Base-by-base conservation (phyloP, 2,113 vertebrate species). In the Gymnogyps californianus region DNA sequence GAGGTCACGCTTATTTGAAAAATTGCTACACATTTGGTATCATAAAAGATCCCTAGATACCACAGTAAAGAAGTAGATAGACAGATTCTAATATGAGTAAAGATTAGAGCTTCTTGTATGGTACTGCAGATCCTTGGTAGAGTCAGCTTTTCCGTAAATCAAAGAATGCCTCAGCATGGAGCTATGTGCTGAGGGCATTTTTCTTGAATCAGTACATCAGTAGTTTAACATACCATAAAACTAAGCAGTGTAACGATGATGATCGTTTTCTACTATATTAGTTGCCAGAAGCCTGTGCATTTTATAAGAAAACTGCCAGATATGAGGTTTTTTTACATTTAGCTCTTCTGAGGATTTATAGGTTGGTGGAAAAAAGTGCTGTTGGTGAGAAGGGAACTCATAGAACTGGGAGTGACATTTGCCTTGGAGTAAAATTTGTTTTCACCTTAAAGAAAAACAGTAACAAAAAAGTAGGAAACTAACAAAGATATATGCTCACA, bases 211-310 rank as follows among this genome's bases (percentile, higher is more conserved):
- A 77, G 81, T 66, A 65, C 51, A 89, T 96, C 90, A 72, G 59
- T 84, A 83, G 58, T 69, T 96, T 91, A 97, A 96, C 83, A 92
- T 78, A 69, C 52, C 89, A 89, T 95, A 94, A 83, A 97, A 89
- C 47, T 78, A 93, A 89, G 67, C 55, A 96, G 52, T 94, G 44
- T 85, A 93, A 89, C 0, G 1, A 89, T 65, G 55, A 95, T 36
- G 16, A 85, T 92, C 0, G 49, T 82, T 94, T 96, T 79, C 59
- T 91, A 78, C 83, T 71, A 28, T 94, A 79, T 78, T 78, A 93
- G 83, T 70, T 71, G 67, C 70, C 74, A 93, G 85, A 83, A 92
- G 38, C 67, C 46, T 72, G 25, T 72, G 42, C 42, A 32, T 92
- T 85, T 94, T 74, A 25, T 42, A 89, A 70, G 47, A 87, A 75